These are phyloP conservation scores for Eciton burchellii DNA, from an alignment of 1,140 invertebrate genomes.

Conservation along the genomic window DNA sequence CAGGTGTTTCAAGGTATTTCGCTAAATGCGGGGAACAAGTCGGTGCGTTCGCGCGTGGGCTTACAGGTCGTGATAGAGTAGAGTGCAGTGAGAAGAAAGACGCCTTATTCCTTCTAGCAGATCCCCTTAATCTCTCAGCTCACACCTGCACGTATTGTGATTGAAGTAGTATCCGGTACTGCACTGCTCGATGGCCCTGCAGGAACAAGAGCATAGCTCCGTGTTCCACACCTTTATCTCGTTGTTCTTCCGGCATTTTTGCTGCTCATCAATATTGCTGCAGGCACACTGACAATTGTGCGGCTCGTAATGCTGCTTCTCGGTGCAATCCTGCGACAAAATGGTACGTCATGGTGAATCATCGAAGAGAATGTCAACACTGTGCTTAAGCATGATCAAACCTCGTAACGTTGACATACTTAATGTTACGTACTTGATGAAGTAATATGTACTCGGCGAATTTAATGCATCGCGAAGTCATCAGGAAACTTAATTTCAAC, in stretches of 20 bases:
- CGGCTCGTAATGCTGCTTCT: constrained; percentile 86
- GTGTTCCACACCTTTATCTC: constrained; percentile 88
- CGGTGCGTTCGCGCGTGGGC: constrained; percentile 36
- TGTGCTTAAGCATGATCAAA: constrained; percentile 15
- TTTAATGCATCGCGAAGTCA: constrained; percentile 36
- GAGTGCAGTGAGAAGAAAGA: constrained; percentile 35
- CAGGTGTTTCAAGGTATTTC: neutral
- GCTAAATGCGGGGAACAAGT: constrained; percentile 1
- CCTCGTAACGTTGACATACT: constrained; percentile 42
- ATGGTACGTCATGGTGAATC: constrained; percentile 3
- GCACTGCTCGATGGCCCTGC: constrained; percentile 86
- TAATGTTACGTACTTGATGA: constrained; percentile 19
- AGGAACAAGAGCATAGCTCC: constrained; percentile 87
- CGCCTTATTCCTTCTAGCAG: constrained; percentile 50
- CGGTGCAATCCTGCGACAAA: constrained; percentile 86
- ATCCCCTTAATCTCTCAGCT: constrained; percentile 58
- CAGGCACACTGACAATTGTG: constrained; percentile 87
- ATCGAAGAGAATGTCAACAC: constrained; percentile 48
- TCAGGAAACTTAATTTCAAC: neutral
- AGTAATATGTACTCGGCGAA: constrained; percentile 34
- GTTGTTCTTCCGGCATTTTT: constrained; percentile 86
- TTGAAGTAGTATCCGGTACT: constrained; percentile 88
- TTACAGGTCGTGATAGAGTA: constrained; percentile 58
- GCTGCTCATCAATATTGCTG: constrained; percentile 87
- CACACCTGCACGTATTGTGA: constrained; percentile 87